Evolutionary conservation across 1,140 invertebrate species (phyloP), one percentile per base, ranked within the genome.

Genomic region (Ylistrum balloti): DNA sequence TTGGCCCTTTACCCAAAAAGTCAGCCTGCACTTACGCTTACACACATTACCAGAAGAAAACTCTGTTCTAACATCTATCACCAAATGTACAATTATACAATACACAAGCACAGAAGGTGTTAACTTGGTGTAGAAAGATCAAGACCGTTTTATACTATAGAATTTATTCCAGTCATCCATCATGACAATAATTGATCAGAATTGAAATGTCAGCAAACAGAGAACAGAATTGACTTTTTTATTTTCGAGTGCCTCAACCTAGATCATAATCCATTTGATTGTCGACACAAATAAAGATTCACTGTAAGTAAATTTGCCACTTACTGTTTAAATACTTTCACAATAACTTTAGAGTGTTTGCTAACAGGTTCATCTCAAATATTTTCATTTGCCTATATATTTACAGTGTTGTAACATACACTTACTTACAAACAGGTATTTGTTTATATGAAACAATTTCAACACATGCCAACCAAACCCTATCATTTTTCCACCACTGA

Each of bases 281-380:
- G n/a, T 74, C 22, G 56, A 74, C 56, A 74, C 56, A 74, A 56
- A 56, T 56, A 56, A n/a, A 9, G 56, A 74, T 28, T n/a, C n/a
- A 7, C 9, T 74, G 56, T 74, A n/a, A 74, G 56, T 74, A 74
- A 74, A 74, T 74, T 74, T 74, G 56, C 17, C 56, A 74, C 56
- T 11, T 74, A n/a, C 56, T 74, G 56, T 17, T 74, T 74, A n/a
- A 74, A 74, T n/a, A 74, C 56, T 74, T 28, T 28, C 3, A 9
- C 22, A 28, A 28, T 11, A 17, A 45, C 5, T 28, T 28, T 74
- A n/a, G 3, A 74, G 56, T 74, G n/a, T 74, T 74, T 74, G 56
- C 56, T 28, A 11, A 74, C 56, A 28, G 56, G 56, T 74, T 28
- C 17, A 17, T 74, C 56, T 74, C 22, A 28, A 74, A 74, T 74